Conservation (phyloP, 2,113 vertebrate species). For the Sinocyclocheilus maitianheensis region DNA sequence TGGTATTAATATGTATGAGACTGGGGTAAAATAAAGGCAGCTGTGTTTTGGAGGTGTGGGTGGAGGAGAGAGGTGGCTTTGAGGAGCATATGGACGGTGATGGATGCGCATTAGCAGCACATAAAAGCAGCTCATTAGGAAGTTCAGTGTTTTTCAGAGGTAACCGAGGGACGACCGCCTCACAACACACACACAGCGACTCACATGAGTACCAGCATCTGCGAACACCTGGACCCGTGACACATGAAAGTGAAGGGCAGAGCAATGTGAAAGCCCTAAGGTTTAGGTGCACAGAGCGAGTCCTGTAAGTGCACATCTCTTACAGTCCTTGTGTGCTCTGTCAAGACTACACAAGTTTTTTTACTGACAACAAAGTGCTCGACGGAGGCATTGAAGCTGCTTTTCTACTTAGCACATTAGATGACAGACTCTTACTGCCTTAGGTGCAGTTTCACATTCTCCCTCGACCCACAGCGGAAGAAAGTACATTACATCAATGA, state of each 20-base stretch:
- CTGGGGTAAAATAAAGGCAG: constrained; percentile 29
- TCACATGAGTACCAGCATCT: constrained; percentile 43
- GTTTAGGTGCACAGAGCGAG: constrained; percentile 15
- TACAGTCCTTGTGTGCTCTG: constrained; percentile 27
- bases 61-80: constrained; percentile 65
- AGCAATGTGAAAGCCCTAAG: constrained; percentile 31
- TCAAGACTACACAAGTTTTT: constrained; percentile 24
- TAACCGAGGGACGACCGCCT: constrained; percentile 76
- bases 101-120: constrained; percentile 96
- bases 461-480: not conserved
- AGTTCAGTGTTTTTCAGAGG: constrained; percentile 96
- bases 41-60: constrained; percentile 34
- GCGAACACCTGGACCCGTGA: constrained; percentile 44
- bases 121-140: constrained; percentile 99
- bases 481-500: not conserved
- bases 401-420: constrained; percentile 6
- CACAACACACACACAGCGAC: not conserved
- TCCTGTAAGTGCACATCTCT: constrained; percentile 47
- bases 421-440: constrained; percentile 19
- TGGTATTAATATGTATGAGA: constrained; percentile 32
- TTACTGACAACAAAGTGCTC: constrained; percentile 16
- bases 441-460: constrained; percentile 14
- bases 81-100: constrained; percentile 95
- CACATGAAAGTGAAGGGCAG: constrained; percentile 44
- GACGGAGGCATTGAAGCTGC: not conserved